Percentiles rank a stretch among this genome's conserved stretches.
Conservation (phyloP, 2,888 invertebrate genomes). For the Idaea straminata region DNA sequence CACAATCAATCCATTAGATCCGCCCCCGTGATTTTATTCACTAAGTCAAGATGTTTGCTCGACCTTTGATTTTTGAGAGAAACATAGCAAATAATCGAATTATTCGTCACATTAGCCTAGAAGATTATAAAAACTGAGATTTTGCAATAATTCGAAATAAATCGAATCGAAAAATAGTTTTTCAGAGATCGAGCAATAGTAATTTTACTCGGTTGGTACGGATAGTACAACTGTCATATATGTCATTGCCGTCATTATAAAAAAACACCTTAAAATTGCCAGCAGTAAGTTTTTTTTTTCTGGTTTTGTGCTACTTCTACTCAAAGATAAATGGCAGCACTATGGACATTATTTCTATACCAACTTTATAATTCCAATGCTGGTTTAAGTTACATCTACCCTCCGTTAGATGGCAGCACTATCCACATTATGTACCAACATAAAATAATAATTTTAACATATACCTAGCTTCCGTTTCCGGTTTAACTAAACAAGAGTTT, state of each 20-base stretch:
- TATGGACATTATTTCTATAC: neutral
- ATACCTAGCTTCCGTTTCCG: no score
- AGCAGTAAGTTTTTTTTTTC: neutral
- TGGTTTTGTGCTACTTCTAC: neutral
- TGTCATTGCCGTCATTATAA: neutral
- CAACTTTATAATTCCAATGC: neutral
- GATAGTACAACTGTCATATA: neutral
- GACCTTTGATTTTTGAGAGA: neutral
- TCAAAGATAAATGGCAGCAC: neutral
- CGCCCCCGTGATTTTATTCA: conserved; percentile 44
- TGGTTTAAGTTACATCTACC: neutral
- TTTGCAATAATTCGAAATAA: no score
- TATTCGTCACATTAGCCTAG: neutral
- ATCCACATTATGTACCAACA: no score
- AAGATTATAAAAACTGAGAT: neutral
- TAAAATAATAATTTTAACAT: no score
- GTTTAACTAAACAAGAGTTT: no score
- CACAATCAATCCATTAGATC: conserved; percentile 39
- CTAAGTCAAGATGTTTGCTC: neutral
- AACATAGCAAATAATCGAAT: neutral
- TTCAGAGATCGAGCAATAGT: no score
- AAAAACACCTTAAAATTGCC: neutral
- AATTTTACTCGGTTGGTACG: no score
- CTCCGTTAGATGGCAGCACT: neutral
- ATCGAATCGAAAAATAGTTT: no score